Evolutionary conservation across 2,888 invertebrate genomes (phyloP).

Genomic region (Stenolophus ochropezus): DNA sequence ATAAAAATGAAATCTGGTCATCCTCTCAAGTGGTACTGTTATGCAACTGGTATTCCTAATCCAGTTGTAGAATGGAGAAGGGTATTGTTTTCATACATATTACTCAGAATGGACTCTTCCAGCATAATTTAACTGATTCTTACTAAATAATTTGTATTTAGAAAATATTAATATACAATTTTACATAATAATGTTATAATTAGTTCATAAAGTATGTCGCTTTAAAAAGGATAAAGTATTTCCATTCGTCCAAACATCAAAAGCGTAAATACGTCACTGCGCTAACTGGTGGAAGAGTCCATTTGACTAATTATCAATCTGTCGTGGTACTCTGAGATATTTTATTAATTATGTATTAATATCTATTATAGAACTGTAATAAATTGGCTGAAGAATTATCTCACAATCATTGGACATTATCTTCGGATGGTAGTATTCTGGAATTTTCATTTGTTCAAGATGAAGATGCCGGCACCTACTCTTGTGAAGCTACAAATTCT

Average conservation of each 20-base stretch:
- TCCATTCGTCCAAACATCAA: too few relatives aligned
- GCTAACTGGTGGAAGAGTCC: too few relatives aligned
- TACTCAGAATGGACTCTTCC: neutral
- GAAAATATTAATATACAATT: too few relatives aligned
- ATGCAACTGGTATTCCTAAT: slow-evolving; percentile 77
- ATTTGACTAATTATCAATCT: too few relatives aligned
- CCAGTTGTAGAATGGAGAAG: slow-evolving; percentile 83
- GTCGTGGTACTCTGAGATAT: too few relatives aligned
- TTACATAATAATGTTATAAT: too few relatives aligned
- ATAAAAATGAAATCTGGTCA: slow-evolving; percentile 66
- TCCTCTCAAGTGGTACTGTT: slow-evolving; percentile 70
- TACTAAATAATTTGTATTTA: too few relatives aligned
- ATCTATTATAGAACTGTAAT: slow-evolving; percentile 29
- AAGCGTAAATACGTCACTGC: too few relatives aligned
- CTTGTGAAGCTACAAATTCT: slow-evolving; percentile 76
- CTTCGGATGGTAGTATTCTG: slow-evolving; percentile 71
- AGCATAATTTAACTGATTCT: too few relatives aligned
- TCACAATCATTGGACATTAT: slow-evolving; percentile 69
- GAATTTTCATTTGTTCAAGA: slow-evolving; percentile 75
- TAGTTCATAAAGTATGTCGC: too few relatives aligned
- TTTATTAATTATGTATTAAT: neutral
- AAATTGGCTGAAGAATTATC: slow-evolving; percentile 21
- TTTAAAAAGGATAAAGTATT: too few relatives aligned
- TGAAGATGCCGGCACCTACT: slow-evolving; percentile 78
- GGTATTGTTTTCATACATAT: slow-evolving; percentile 72